Conservation (phyloP, 2,797 vertebrate species). For the Lepus oiostolus region DNA sequence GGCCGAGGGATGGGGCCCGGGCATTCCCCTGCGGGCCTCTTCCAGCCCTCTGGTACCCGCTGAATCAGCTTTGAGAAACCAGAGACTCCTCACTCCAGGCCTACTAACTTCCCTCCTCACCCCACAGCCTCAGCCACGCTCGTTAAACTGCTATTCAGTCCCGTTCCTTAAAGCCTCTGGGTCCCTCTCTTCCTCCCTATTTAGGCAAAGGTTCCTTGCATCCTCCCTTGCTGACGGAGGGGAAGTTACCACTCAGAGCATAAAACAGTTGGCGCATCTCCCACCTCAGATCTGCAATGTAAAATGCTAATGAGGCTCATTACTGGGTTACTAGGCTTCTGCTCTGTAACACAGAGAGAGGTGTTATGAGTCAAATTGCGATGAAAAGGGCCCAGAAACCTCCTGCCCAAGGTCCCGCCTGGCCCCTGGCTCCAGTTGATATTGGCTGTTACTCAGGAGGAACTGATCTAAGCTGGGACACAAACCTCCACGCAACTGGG, state of each 20-base stretch:
- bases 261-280: constrained; percentile 28
- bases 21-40: constrained; percentile 33
- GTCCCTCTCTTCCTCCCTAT: constrained; percentile 23
- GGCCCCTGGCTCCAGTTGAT: background rate
- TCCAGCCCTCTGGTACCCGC: constrained; percentile 10
- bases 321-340: constrained; percentile 6
- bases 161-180: background rate
- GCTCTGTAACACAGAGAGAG: background rate
- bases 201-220: constrained; percentile 26
- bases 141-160: background rate
- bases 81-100: background rate
- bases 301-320: constrained; percentile 47
- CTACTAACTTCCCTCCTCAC: background rate
- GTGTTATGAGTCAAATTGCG: background rate
- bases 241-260: background rate
- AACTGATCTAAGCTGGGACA: background rate
- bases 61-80: constrained; percentile 58
- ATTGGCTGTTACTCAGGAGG: background rate
- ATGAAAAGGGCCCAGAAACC: background rate
- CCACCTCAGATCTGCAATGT: background rate
- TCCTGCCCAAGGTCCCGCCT: background rate
- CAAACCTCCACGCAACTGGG: background rate
- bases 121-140: background rate
- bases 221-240: background rate
- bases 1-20: background rate